Evolutionary conservation across 2,888 invertebrate species (phyloP), one percentile per base, ranked within the genome.

Genomic region (Tipula unca): DNA sequence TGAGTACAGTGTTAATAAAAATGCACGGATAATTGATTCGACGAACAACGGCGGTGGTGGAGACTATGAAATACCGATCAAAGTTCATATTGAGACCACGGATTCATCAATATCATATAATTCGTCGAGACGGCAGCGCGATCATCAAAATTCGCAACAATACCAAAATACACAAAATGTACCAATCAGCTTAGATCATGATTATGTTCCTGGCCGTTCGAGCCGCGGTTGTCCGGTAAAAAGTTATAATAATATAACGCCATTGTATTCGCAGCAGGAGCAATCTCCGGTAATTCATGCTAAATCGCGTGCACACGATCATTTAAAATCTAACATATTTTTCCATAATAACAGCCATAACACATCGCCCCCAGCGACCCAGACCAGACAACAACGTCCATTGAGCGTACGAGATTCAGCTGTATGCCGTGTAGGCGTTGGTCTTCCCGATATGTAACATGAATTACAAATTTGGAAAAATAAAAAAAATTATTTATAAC

Each of bases 401-500:
- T 17, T 86, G 4, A 87, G 86, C 36, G 87, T 87, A 29, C 86
- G 87, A 14, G 87, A 86, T 35, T 87, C 87, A 82, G 87, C 87
- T 42, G 87, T 86, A 39, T 54, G 48, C 25, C 86, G 87, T 85
- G 87, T 87, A n/a, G 87, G 87, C 32, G 87, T 87, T 48, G 87
- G 87, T 20, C 86, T 87, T 42, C 87, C 87, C n/a, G 87, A 87
- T 85, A 69, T 69, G 69, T 69, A 69, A 25, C 6, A 17, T 83
- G 17, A 69, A 25, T 13, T 10, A 69, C 69, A 25, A 69, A 25
- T 69, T 69, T 69, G 69, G 69, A 69, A 69, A 25, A 48, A 48
- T 14, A 69, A 25, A 25, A 20, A 69, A 20, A 69, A 69, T 25
- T 69, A 69, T 69, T 69, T 69, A 69, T 69, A 69, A 69, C 69